Evolutionary conservation across 1,140 invertebrate genomes (phyloP).

Genomic region (Contarinia nasturtii): DNA sequence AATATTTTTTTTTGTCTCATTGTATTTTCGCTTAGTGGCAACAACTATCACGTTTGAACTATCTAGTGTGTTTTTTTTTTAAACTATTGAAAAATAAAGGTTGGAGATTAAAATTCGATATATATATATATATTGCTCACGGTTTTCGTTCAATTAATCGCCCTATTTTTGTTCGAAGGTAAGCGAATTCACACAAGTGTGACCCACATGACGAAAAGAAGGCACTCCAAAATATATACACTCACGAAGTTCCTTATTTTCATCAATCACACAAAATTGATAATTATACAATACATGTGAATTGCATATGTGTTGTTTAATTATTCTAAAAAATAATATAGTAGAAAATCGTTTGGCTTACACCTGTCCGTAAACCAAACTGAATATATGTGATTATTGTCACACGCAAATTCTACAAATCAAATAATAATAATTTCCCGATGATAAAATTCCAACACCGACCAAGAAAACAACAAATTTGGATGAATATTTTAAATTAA

Average conservation of each 20-base stretch:
- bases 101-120: too few relatives aligned
- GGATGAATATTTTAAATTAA: not conserved
- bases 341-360: conserved; percentile 1
- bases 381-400: not conserved
- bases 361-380: conserved; percentile 2
- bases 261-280: too few relatives aligned
- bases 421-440: not conserved
- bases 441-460: too few relatives aligned
- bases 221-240: not conserved
- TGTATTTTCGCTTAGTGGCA: not conserved
- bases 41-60: not conserved
- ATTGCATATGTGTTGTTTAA: too few relatives aligned
- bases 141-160: not conserved
- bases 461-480: not conserved
- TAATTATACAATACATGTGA: too few relatives aligned
- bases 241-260: not conserved
- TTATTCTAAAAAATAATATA: conserved; percentile 1
- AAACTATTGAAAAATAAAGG: not conserved
- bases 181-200: not conserved
- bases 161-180: not conserved
- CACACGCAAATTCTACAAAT: too few relatives aligned
- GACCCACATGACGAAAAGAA: not conserved
- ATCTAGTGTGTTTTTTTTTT: not conserved
- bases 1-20: not conserved
- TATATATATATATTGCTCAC: not conserved